Base-by-base conservation (phyloP, 2,797 vertebrate genomes). In the Rhabdophis nuchalis region DNA sequence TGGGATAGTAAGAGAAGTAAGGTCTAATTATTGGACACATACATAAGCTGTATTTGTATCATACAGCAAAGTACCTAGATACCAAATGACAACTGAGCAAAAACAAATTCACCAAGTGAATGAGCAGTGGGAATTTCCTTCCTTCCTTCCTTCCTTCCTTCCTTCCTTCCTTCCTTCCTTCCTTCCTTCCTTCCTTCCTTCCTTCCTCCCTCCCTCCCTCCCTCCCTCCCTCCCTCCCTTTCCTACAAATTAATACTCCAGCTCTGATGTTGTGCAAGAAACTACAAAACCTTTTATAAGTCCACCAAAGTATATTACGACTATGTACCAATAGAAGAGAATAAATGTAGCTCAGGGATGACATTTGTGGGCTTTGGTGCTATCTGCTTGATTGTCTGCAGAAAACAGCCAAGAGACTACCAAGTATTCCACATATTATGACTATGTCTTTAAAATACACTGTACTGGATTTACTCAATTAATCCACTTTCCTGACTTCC, bases 141-240 rank as follows among this genome's bases (percentile, higher is more conserved):
- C 68, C 8, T 77, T 41, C 68, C 32, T 72, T 68, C 13, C 64
- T 32, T 68, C 14, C 64, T 32, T 68, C 14, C 64, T 32, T 68
- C n/a, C 64, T 16, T 68, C 64, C n/a, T 32, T 32, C 61, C 29
- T 68, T n/a, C 64, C n/a, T 36, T 18, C 64, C 16, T 36, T 36
- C 64, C n/a, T 3, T 68, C 64, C 64, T 6, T 68, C 5, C 60
- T 23, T 58, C 10, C 27, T 29, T 29, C 10, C 60, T 12, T 61
- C 6, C 57, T 25, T 25, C 7, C 57, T 7, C 2, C 6, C 57
- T 11, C 4, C 4, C 58, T 27, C 0, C 10, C 3, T 29, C 0
- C 25, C 0, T 3, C 6, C 23, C 2, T 9, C 20, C 23, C 9
- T 11, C 23, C 9, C 25, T 11, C 7, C 61, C 32, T 9, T 41